Evolutionary conservation across 2,888 invertebrate species (phyloP).

Genomic region (Drosophila rubida): DNA sequence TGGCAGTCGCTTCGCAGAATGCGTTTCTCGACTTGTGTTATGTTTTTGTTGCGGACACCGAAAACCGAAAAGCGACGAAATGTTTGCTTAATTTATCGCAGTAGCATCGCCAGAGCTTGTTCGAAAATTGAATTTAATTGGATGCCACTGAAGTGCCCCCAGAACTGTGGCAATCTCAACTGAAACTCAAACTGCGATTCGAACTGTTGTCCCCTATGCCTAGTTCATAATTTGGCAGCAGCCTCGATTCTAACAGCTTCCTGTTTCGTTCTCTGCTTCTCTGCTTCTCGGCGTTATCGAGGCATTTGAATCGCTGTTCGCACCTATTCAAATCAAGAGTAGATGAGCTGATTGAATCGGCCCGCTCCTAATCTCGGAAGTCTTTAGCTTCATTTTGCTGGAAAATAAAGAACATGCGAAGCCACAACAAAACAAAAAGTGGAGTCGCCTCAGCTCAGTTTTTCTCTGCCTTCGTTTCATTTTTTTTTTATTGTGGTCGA

Average conservation of each 20-base stretch:
- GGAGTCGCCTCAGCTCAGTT: constrained; percentile 31
- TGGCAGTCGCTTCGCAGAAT: constrained; percentile 3
- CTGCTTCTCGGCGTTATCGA: constrained; percentile 46
- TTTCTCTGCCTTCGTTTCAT: constrained; percentile 26
- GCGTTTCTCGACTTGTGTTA: constrained; percentile 10
- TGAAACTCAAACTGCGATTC: constrained; percentile 4
- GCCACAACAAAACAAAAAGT: constrained; percentile 42
- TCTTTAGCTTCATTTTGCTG: constrained; percentile 50
- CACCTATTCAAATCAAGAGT: constrained; percentile 75
- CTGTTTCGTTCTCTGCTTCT: constrained; percentile 37
- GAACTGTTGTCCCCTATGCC: constrained; percentile 55
- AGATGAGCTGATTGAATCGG: constrained; percentile 66
- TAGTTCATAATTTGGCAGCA: constrained; percentile 71
- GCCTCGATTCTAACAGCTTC: constrained; percentile 60
- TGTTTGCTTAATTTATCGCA: constrained; percentile 80
- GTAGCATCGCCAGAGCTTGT: constrained; percentile 74
- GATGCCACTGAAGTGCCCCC: constrained; percentile 68
- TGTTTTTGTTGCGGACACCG: constrained; percentile 14
- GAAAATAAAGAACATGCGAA: constrained; percentile 10
- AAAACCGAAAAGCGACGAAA: constrained; percentile 44
- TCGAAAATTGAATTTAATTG: constrained; percentile 80
- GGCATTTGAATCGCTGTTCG: constrained; percentile 66
- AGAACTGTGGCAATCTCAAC: constrained; percentile 32
- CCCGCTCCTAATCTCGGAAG: constrained; percentile 51
- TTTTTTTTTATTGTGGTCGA: constrained; percentile 24